Base-by-base conservation (phyloP, 1,140 invertebrate species). In the Bactericera cockerelli region DNA sequence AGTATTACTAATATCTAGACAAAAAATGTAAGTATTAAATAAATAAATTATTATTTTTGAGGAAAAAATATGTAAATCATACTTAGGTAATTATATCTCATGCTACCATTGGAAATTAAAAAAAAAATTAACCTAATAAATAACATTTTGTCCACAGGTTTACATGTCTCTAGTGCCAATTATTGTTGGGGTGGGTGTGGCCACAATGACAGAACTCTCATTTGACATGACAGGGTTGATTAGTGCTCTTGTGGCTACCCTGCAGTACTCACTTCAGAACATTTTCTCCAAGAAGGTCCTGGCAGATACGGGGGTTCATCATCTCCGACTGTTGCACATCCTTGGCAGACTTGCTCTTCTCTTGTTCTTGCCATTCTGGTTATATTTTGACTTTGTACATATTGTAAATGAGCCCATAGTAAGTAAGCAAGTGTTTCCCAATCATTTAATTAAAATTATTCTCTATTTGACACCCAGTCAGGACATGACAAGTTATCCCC, bases 271-370 rank as follows among this genome's bases (percentile, higher is more conserved):
- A 22, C 75, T 95, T 62, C 88, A 93, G 71, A 92, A 96, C 71
- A 93, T 98, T 63, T 94, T 89, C 73, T 93, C 91, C 1, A 98
- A 98, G 76, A 94, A 94, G 78, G 91, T 90, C 72, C 74, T 95
- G 14, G 82, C 82, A 67, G 89, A 94, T 62, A 93, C 90, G 2
- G 82, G 83, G 13, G 79, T 94, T 64, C 90, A 95, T 74, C 90
- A 93, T 70, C 73, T 95, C 55, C 74, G 86, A 26, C 75, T 96
- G n/a, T 72, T 95, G n/a, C 80, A 87, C 63, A 75, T 92, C 16
- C 75, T 94, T 11, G 87, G 88, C 21, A 75, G 83, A 62, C 70
- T 93, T 13, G 84, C 90, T 16, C 71, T 90, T 13, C 70, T 89
- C 14, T 80, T 93, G 70, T 93, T 94, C 68, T 69, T 91, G n/a